phyloP scores from a whole-genome alignment of 2,797 vertebrate species.

The Todus mexicanus region DNA sequence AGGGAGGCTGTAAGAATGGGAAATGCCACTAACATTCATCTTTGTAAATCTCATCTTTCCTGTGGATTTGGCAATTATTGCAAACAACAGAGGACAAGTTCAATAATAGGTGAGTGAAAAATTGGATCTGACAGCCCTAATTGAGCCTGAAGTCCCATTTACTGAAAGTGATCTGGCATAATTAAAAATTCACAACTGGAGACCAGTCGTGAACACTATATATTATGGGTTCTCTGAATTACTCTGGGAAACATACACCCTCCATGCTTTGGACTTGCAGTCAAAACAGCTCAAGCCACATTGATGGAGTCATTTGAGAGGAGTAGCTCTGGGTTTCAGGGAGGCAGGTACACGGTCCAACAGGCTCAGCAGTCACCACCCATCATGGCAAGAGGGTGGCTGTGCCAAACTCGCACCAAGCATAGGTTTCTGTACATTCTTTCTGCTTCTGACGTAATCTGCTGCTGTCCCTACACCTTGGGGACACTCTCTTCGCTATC shows the following conservation, averaged over 20 bases:
- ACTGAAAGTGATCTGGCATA: constrained; percentile 74
- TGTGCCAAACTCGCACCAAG: neutral
- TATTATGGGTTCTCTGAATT: constrained; percentile 63
- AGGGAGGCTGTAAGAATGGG: neutral
- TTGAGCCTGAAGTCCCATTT: constrained; percentile 76
- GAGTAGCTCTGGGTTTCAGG: neutral
- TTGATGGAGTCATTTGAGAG: neutral
- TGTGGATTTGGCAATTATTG: constrained; percentile 69
- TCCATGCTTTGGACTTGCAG: constrained; percentile 51
- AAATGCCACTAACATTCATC: constrained; percentile 5
- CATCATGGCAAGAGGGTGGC: neutral
- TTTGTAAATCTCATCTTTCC: constrained; percentile 54
- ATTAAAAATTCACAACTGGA: constrained; percentile 79
- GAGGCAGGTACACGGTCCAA: neutral
- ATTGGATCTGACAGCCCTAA: constrained; percentile 76
- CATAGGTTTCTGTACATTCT: neutral
- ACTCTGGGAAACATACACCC: constrained; percentile 49
- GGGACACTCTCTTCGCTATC: neutral
- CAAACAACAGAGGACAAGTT: constrained; percentile 60
- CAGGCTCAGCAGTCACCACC: neutral
- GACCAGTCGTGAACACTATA: constrained; percentile 66
- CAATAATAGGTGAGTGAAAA: constrained; percentile 68
- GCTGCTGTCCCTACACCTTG: neutral
- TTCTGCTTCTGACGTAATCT: neutral
- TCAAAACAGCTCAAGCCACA: constrained; percentile 35